A percentile compares a stretch with the other conserved stretches of the same genome.
phyloP scores from a whole-genome alignment of 1,140 invertebrate genomes.

The Pogonomyrmex californicus region DNA sequence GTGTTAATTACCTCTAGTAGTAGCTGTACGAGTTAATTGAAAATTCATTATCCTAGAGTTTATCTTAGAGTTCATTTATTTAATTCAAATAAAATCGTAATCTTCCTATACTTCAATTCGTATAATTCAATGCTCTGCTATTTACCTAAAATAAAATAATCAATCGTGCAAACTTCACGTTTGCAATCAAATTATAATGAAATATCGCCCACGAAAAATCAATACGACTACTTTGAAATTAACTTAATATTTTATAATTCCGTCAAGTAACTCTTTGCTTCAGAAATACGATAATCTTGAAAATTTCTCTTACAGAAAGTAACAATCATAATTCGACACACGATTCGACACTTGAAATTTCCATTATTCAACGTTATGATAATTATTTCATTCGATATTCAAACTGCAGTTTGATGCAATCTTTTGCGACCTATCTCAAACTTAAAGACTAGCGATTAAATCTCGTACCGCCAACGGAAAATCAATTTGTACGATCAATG shows the following conservation, averaged over 20 bases:
- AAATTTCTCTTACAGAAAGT: neutral
- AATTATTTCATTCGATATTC: neutral
- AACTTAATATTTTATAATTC: neutral
- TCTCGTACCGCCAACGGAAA: conserved; percentile 2
- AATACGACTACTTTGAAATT: neutral
- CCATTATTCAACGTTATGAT: neutral
- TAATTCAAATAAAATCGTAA: neutral
- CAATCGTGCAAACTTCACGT: neutral
- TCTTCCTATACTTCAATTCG: neutral
- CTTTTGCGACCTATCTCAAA: neutral
- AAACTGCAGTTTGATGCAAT: neutral
- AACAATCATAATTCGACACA: neutral
- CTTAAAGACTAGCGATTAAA: neutral
- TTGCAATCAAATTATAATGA: neutral
- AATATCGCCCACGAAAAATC: neutral
- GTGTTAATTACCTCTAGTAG: neutral
- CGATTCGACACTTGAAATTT: neutral
- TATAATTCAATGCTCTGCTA: neutral
- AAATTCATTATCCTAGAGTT: neutral
- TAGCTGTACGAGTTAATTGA: too few relatives aligned
- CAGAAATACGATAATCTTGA: neutral
- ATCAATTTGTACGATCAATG: conserved; percentile 43
- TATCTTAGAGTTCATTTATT: neutral
- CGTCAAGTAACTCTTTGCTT: neutral
- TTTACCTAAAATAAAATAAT: neutral